These are phyloP conservation scores for Dendrophyllia cribrosa DNA, from an alignment of 64 coral and sea anemone genomes.

Conservation along the genomic window DNA sequence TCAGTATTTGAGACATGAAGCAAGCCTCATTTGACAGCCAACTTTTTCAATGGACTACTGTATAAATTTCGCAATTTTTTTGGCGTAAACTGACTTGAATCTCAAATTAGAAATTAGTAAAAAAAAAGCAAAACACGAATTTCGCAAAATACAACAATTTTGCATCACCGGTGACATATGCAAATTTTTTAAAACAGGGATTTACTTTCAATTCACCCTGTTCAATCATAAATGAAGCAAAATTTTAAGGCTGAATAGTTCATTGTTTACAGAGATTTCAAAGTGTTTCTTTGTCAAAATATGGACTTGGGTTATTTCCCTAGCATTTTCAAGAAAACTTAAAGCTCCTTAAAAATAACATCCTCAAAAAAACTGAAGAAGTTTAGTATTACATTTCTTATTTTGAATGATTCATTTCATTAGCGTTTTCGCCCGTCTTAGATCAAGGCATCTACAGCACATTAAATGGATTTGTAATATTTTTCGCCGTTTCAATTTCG, in stretches of 20 bases:
- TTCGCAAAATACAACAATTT: background rate
- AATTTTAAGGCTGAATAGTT: slow-evolving; percentile 15
- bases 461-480: background rate
- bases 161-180: background rate
- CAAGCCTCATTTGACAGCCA: no score
- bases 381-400: no score
- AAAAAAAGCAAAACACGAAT: background rate
- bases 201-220: background rate
- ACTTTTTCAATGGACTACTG: no score
- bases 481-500: background rate
- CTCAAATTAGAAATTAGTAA: no score
- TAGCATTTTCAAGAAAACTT: background rate
- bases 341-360: background rate
- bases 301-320: background rate
- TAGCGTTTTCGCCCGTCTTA: background rate
- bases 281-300: background rate
- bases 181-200: slow-evolving; percentile 5
- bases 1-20: no score
- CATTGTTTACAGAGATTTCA: background rate
- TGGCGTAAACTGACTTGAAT: no score
- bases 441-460: background rate
- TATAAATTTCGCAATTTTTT: no score
- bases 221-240: slow-evolving; percentile 16
- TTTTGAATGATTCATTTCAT: background rate
- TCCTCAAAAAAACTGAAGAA: background rate